Base-by-base conservation (phyloP, 2,888 invertebrate species). In the Pollenia labialis region DNA sequence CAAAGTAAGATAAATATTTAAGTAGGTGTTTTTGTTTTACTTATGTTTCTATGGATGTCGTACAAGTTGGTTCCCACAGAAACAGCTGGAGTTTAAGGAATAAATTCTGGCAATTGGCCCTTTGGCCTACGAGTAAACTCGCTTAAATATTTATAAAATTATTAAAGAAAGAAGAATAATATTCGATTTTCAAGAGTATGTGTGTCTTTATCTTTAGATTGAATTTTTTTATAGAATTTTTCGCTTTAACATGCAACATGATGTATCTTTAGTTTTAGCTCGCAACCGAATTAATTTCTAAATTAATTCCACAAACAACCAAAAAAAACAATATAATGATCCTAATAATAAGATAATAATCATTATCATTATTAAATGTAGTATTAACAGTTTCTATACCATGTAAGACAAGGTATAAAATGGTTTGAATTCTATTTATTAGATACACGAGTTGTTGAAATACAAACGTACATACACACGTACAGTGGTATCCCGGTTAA, bases 401-500 rank as follows among this genome's bases (percentile, higher is more conserved):
- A 81, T 54, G 23, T 60, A 60, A 79, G 44, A 69, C 42, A 56
- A 23, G 32, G 60, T 58, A 40, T 56, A 23, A 56, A 66, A 56
- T 64, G 64, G n/a, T 64, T 72, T 44, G 46, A 66, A 81, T 66
- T 74, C 54, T 72, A 56, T 72, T 48, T 64, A 64, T 77, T 56
- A 77, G 16, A 68, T 68, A 48, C 50, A 4, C 60, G 48, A 62
- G 40, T 50, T 60, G 40, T 40, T 16, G 48, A 18, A 16, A 40
- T 14, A 52, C 32, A 58, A 11, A 16, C 23, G 9, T 14, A 58
- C 12, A 58, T 40, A 62, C 46, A 62, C 7, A 50, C 12, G 50
- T 9, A 48, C 42, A 42, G 44, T 44, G 16, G 32, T 32, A 32
- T 32, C 6, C 32, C 32, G 32, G 4, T 32, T 32, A 6, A 32